These are phyloP conservation scores for Oreochromis spilurus DNA, from an alignment of 2,113 vertebrate genomes.

Conservation along the genomic window DNA sequence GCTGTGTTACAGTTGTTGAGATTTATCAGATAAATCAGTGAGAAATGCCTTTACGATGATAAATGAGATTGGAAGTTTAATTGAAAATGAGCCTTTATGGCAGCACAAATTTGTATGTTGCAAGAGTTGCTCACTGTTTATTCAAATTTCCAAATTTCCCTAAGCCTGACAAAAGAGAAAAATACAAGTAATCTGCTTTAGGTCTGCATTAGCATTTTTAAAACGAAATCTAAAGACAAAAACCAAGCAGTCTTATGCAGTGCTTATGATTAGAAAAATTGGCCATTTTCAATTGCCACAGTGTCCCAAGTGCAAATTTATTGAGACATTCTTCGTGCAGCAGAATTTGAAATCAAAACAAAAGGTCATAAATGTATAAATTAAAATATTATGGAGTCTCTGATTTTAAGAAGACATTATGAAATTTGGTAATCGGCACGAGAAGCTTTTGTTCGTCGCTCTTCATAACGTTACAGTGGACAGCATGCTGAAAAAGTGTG, in stretches of 20 bases:
- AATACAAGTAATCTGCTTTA: not conserved
- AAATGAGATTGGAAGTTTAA: not conserved
- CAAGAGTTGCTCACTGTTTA: not conserved
- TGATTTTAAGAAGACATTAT: not conserved
- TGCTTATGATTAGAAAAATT: not conserved
- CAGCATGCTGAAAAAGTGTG: not conserved
- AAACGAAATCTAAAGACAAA: not conserved
- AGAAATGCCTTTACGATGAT: not conserved
- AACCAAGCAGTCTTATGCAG: not conserved
- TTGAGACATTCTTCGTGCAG: not conserved
- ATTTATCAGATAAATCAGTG: not conserved
- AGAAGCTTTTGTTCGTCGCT: not conserved
- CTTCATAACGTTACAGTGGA: not conserved
- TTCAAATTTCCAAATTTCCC: not conserved
- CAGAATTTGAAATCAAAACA: not conserved
- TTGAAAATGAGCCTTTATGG: not conserved
- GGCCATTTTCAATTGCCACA: not conserved
- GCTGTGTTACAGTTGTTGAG: not conserved
- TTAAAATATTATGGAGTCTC: not conserved
- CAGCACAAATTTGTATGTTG: not conserved
- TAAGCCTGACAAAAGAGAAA: not conserved
- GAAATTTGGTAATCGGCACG: not conserved
- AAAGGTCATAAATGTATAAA: not conserved
- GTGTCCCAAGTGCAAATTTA: not conserved
- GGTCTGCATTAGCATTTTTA: not conserved